Evolutionary conservation across 2,113 vertebrate genomes (phyloP), one percentile per base, ranked within the genome.

Genomic region (Siniperca knerii): DNA sequence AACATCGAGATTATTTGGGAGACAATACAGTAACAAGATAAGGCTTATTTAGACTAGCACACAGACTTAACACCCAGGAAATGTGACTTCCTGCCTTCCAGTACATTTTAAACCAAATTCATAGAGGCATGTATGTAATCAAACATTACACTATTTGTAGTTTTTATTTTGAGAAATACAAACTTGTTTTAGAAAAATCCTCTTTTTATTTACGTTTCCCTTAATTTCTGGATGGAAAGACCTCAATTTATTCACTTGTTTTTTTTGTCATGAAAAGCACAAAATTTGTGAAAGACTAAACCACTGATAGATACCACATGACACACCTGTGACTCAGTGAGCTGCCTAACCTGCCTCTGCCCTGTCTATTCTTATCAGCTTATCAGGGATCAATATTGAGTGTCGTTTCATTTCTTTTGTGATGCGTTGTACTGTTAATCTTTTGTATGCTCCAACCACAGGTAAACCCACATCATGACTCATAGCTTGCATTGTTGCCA

Each of bases 391-490:
- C 21, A 77, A 40, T n/a, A 29, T 40, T 52, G 20, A 29, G 20
- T n/a, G 1, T 4, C 0, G 1, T 21, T 44, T 64, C 15, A 12
- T 21, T 67, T 68, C 23, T 77, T 77, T 57, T 42, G 13, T 48
- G 77, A n/a, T 71, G 21, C n/a, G 10, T 1, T 33, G 29, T 73
- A 2, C 3, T 2, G 11, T 15, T 58, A 11, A 48, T 61, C 29
- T 74, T 54, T 58, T 62, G 52, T 44, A 71, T 33, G 62, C 37
- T 66, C n/a, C 10, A 29, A 67, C 40, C 12, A 15, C 65, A 80
- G 52, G 20, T 35, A 48, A 86, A 85, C 46, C 46, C 48, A 76
- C 72, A 74, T 21, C 2, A 18, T 84, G 81, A 89, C 46, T 91
- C 78, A 89, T 42, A 40, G n/a, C 58, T 18, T 21, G 48, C 50